Conservation (phyloP, 2,113 vertebrate genomes). For the Sterrhoptilus dennistouni region DNA sequence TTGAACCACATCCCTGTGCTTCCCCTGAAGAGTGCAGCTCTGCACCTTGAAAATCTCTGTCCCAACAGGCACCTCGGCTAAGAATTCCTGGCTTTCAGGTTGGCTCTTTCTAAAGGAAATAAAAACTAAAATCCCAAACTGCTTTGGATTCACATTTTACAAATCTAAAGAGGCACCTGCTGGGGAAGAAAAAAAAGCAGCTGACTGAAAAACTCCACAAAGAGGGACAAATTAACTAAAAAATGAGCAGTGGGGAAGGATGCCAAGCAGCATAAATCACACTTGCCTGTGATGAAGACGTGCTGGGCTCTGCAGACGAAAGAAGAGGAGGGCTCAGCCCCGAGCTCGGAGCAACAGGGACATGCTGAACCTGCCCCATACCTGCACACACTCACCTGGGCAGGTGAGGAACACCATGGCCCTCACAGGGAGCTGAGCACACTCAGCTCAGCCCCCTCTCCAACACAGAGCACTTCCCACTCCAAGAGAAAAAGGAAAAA, state of each 20-base stretch:
- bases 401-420: not conserved
- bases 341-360: not conserved
- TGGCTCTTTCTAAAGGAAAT: not conserved
- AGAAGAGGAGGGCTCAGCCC: not conserved
- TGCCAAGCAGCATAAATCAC: not conserved
- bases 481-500: not conserved
- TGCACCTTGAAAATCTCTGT: not conserved
- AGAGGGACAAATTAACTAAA: constrained; percentile 29
- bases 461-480: not conserved
- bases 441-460: not conserved
- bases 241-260: not conserved
- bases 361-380: not conserved
- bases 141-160: not conserved
- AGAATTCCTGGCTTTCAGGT: not conserved
- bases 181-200: not conserved
- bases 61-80: not conserved
- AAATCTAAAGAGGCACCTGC: not conserved
- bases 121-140: not conserved
- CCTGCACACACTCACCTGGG: not conserved
- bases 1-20: not conserved
- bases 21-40: not conserved
- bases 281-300: not conserved
- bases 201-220: not conserved
- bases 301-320: not conserved
- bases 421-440: not conserved